phyloP scores from a whole-genome alignment of 2,888 invertebrate genomes.

The Zootermopsis nevadensis region DNA sequence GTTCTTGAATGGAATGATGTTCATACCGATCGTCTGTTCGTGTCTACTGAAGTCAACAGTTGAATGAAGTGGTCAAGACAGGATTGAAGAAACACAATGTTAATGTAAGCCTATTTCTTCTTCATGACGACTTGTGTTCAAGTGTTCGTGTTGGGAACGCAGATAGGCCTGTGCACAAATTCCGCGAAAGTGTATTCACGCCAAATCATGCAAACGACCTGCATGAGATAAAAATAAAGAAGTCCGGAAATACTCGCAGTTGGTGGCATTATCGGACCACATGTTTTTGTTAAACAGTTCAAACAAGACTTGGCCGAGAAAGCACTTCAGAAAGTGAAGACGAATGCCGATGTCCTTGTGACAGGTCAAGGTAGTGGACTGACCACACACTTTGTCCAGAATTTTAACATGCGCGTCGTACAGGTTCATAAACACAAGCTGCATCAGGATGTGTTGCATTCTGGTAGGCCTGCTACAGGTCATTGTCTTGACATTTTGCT shows the following conservation, averaged over 20 bases:
- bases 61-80: too few species aligned
- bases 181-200: too few species aligned
- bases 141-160: too few species aligned
- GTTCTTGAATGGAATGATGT: too few species aligned
- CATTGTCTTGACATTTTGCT: neutral
- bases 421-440: constrained; percentile 11
- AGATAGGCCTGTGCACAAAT: too few species aligned
- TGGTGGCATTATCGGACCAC: neutral
- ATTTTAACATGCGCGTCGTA: neutral
- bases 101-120: too few species aligned
- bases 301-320: neutral
- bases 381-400: neutral
- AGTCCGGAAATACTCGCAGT: neutral
- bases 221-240: neutral
- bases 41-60: too few species aligned
- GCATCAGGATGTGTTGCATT: neutral
- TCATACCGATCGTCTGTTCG: too few species aligned
- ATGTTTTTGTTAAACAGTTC: neutral
- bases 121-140: too few species aligned
- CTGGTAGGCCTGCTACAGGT: neutral
- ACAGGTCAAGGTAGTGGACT: neutral
- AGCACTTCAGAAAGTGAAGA: neutral
- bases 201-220: too few species aligned
- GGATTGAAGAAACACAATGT: too few species aligned
- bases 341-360: neutral